These are phyloP conservation scores for Ophthalmolycus amberensis DNA, from an alignment of 2,113 vertebrate genomes.

Conservation along the genomic window DNA sequence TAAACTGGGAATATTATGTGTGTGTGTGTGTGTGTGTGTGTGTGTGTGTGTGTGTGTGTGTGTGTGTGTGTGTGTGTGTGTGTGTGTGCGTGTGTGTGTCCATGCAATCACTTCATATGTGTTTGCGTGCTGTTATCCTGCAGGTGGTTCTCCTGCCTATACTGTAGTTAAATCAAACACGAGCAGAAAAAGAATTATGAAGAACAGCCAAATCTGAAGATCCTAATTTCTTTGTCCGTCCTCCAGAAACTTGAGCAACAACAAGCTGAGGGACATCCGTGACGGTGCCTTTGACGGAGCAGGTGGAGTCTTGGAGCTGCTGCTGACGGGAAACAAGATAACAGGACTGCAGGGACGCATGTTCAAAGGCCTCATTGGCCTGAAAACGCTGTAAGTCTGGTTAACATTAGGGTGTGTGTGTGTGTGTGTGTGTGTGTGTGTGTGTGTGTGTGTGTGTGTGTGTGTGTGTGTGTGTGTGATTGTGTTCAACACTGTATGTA, in stretches of 20 bases:
- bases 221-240: background rate
- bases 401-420: background rate
- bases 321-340: slow-evolving; percentile 94
- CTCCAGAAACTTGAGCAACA: slow-evolving; percentile 94
- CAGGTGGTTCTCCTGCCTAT: background rate
- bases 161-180: background rate
- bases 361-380: slow-evolving; percentile 90
- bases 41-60: background rate
- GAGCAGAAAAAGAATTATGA: background rate
- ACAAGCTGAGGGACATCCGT: slow-evolving; percentile 94
- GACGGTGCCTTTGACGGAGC: slow-evolving; percentile 93
- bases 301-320: slow-evolving; percentile 88
- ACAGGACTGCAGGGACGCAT: slow-evolving; percentile 88
- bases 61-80: background rate
- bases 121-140: background rate
- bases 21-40: background rate
- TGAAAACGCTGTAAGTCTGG: slow-evolving; percentile 93
- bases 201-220: background rate
- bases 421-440: background rate
- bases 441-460: background rate
- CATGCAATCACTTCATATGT: background rate
- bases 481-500: background rate
- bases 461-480: background rate
- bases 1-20: slow-evolving; percentile 9
- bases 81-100: background rate